Conservation (phyloP, 2,113 vertebrate genomes). For the Phodopus roborovskii region DNA sequence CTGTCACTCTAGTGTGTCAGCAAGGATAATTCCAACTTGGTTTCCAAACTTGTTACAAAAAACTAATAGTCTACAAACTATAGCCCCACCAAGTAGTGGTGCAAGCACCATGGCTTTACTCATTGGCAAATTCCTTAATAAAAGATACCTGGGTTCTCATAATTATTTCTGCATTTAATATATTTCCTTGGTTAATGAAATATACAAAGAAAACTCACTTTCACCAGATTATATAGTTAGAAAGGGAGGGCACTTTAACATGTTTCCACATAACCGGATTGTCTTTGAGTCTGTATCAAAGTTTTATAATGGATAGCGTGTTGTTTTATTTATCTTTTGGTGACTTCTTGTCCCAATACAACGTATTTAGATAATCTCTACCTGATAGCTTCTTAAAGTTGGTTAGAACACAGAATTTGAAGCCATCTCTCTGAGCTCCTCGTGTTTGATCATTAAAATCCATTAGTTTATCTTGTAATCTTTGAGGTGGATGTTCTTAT, state of each 20-base stretch:
- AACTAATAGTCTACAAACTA: background rate
- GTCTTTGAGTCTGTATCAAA: background rate
- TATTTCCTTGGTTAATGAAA: background rate
- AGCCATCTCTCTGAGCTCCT: background rate
- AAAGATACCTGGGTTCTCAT: background rate
- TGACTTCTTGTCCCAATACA: background rate
- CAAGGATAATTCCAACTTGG: background rate
- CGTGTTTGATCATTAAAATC: background rate
- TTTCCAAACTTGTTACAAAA: background rate
- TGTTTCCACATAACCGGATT: background rate
- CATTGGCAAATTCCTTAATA: background rate
- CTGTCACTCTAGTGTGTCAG: background rate
- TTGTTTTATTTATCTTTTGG: background rate
- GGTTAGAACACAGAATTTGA: background rate
- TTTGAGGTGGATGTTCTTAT: background rate
- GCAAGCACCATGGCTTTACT: background rate
- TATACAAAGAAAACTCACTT: slow-evolving; percentile 41
- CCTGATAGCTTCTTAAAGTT: background rate
- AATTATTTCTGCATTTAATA: slow-evolving; percentile 2
- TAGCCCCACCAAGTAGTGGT: background rate
- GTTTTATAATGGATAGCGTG: background rate
- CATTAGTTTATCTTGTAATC: background rate
- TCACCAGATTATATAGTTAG: background rate
- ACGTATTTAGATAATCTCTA: background rate
- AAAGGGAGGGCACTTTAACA: slow-evolving; percentile 1